A percentile compares a stretch with the other conserved stretches of the same genome.
Evolutionary conservation across 2,888 invertebrate genomes (phyloP).

Genomic region (Teleogryllus oceanicus): DNA sequence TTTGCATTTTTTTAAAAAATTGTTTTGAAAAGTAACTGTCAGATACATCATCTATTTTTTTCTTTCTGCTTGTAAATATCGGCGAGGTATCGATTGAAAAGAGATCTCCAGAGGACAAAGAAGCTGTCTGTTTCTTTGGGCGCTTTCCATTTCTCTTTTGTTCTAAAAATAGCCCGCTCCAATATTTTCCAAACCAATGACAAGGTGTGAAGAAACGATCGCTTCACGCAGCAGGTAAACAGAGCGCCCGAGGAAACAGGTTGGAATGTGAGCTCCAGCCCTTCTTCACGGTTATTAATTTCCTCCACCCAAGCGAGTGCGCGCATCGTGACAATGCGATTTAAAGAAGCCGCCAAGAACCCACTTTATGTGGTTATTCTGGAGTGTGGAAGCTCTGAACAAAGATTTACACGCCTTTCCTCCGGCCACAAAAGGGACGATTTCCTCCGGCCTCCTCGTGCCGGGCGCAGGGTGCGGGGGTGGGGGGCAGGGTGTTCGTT

Average conservation of each 20-base stretch:
- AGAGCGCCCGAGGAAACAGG: background rate
- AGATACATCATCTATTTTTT: no score
- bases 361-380: background rate
- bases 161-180: no score
- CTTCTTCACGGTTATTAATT: background rate
- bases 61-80: no score
- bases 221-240: background rate
- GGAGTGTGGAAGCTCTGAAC: conserved; percentile 4
- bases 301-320: background rate
- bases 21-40: no score
- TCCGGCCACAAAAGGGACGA: background rate
- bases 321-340: background rate
- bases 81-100: no score
- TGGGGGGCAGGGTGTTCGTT: background rate
- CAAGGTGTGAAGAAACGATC: background rate
- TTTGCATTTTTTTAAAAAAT: no score
- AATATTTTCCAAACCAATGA: no score
- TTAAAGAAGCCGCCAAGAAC: background rate
- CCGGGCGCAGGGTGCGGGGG: background rate
- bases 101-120: no score
- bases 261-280: background rate
- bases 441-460: background rate
- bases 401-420: background rate
- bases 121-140: no score
- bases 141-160: no score